A percentile compares a stretch with the other conserved stretches of the same genome.
phyloP scores from a whole-genome alignment of 2,113 vertebrate species.

The Promerops cafer region DNA sequence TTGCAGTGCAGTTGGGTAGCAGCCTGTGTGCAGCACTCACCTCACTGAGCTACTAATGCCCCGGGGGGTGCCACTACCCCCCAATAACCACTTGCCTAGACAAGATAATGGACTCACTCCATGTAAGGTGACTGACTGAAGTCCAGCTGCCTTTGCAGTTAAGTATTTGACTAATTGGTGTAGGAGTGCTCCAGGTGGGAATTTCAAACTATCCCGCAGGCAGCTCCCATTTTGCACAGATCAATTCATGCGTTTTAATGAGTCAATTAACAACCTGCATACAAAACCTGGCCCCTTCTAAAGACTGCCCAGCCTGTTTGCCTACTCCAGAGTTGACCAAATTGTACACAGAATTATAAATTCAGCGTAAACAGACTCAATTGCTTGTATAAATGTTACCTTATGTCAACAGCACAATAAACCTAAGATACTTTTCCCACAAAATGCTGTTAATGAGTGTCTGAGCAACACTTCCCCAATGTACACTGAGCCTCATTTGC shows the following conservation, averaged over 20 bases:
- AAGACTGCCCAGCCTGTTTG: neutral
- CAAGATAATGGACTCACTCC: neutral
- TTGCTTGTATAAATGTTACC: neutral
- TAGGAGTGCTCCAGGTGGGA: neutral
- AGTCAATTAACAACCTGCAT: neutral
- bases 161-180: neutral
- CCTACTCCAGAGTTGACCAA: neutral
- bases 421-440: neutral
- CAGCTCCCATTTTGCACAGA: neutral
- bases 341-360: neutral
- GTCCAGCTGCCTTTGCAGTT: neutral
- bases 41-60: neutral
- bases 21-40: neutral
- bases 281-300: neutral
- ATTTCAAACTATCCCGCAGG: neutral
- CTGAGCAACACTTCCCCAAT: neutral
- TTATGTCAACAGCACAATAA: neutral
- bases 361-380: neutral
- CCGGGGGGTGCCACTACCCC: neutral
- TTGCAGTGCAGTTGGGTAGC: neutral
- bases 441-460: neutral
- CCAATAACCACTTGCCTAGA: neutral
- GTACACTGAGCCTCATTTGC: neutral
- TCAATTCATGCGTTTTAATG: neutral
- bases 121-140: neutral